Conservation (phyloP, 2,888 invertebrate species). For the Apantesis nais region DNA sequence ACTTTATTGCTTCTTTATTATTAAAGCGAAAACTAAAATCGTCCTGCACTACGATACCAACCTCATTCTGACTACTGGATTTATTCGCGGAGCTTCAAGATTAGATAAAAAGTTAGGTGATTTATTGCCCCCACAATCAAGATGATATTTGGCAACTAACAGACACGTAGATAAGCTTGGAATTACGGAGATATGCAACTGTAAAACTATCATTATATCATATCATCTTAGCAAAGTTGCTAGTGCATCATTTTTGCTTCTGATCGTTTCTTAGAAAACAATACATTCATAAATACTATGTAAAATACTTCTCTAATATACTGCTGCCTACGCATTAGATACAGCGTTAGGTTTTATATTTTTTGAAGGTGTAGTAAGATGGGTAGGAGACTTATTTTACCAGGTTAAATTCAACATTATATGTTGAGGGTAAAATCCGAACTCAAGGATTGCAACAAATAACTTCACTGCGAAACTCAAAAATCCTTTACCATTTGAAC, state of each 20-base stretch:
- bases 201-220: not conserved
- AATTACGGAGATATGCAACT: not conserved
- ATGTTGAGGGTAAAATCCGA: not conserved
- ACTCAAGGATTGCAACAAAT: not conserved
- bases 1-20: conserved; percentile 84
- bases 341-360: not conserved
- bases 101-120: not conserved
- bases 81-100: conserved; percentile 16
- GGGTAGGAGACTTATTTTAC: not conserved
- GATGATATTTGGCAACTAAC: not conserved
- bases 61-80: conserved; percentile 23
- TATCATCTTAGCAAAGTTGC: too few relatives aligned
- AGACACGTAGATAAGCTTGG: not conserved
- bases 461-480: not conserved
- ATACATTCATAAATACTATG: not conserved
- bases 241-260: not conserved
- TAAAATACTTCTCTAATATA: not conserved
- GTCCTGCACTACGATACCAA: conserved; percentile 37
- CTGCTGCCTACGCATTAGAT: too few relatives aligned
- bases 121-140: not conserved
- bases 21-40: conserved; percentile 68
- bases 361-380: not conserved
- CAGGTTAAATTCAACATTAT: not conserved
- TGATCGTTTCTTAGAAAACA: not conserved
- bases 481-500: not conserved